Evolutionary conservation across 2,113 vertebrate genomes (phyloP), one percentile per base, ranked within the genome.

Genomic region (Probosciger aterrimus): DNA sequence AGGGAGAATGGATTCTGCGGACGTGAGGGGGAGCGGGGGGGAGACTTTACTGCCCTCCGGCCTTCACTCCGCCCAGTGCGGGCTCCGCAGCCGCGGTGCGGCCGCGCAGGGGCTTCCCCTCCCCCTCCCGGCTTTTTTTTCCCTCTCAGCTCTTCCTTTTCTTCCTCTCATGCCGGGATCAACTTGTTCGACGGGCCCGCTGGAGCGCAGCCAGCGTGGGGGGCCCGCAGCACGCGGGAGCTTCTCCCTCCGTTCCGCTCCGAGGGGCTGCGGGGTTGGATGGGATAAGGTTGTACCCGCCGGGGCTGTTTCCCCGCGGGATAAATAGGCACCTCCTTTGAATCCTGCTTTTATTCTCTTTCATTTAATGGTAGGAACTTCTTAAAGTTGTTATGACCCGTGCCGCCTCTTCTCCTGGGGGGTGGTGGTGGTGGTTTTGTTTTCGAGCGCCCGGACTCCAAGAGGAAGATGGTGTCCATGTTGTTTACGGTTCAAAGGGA

Each of bases 131-230:
- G 23, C 12, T 10, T 28, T 17, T 28, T 9, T 47, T 15, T 7
- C 9, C 5, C 18, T 7, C 5, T 6, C 16, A 23, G 50, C 31
- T 88, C 70, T 78, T 65, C 53, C n/a, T 78, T 93, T 87, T 68
- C 78, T 79, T 91, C 23, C 28, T 57, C 31, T 70, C 71, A 31
- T 30, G 55, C 55, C 28, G 62, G 35, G 86, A 83, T 89, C 91
- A 88, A 86, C 87, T 91, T 64, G 86, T 86, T 80, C 49, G 90
- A 84, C 91, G 91, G 79, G 77, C 79, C 59, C 20, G 49, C 79
- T 84, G 88, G 92, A 93, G 60, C 41, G 3, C 82, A 5, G 70
- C 82, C 84, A 62, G 69, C 53, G 43, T 46, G 39, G 8, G 79
- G 49, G 50, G 8, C 30, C 18, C 52, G 1, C 41, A 8, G 75